A percentile compares a stretch with the other conserved stretches of the same genome.
Conservation (phyloP, 2,113 vertebrate genomes). For the Talpa occidentalis region DNA sequence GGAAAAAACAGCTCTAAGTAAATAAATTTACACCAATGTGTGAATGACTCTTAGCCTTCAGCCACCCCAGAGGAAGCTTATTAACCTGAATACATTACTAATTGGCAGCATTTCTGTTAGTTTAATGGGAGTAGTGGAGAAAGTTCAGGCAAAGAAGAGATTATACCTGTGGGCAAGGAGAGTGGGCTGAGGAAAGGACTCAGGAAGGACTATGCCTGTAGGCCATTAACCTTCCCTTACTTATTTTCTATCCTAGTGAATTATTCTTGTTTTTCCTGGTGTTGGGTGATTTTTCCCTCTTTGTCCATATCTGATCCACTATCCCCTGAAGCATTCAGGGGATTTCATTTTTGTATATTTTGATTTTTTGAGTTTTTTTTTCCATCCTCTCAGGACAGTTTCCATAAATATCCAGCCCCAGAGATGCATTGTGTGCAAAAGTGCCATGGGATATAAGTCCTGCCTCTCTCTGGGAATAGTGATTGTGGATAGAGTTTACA, state of each 20-base stretch:
- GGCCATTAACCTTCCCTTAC: background rate
- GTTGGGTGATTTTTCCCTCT: background rate
- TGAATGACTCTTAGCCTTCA: conserved; percentile 39
- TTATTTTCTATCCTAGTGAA: background rate
- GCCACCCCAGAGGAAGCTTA: conserved; percentile 47
- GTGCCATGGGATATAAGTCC: no score
- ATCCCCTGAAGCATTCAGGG: background rate
- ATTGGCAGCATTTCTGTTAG: conserved; percentile 50
- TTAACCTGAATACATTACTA: conserved; percentile 64
- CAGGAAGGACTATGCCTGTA: background rate
- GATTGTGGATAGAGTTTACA: background rate
- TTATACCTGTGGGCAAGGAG: background rate
- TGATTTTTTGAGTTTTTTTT: background rate
- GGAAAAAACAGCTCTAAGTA: conserved; percentile 45
- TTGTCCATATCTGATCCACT: background rate
- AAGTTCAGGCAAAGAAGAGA: background rate
- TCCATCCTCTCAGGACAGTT: background rate
- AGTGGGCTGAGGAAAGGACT: no score
- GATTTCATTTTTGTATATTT: background rate
- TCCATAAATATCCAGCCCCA: background rate
- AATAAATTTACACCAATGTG: conserved; percentile 48
- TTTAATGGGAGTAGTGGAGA: conserved; percentile 4
- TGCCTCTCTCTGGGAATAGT: background rate
- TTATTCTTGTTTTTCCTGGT: background rate
- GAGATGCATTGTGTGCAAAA: background rate